A percentile compares a stretch with the other conserved stretches of the same genome.
Evolutionary conservation across 2,888 invertebrate genomes (phyloP).

Genomic region (Xanthorhoe designata): DNA sequence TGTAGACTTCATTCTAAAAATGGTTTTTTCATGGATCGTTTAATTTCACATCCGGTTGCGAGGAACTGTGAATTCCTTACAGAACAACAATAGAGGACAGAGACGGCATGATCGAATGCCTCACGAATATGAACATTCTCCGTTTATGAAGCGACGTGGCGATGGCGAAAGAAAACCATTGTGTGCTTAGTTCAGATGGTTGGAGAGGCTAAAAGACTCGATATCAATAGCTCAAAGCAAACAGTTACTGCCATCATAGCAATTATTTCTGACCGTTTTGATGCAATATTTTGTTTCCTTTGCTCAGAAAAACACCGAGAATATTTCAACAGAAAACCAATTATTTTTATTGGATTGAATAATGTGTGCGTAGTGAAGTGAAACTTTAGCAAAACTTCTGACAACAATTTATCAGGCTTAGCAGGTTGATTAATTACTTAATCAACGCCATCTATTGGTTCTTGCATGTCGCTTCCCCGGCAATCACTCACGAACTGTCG

Average conservation of each 20-base stretch:
- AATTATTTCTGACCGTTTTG: constrained; percentile 35
- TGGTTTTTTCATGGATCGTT: constrained; percentile 43
- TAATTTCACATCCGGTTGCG: constrained; percentile 43
- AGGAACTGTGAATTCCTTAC: constrained; percentile 36
- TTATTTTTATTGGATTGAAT: constrained; percentile 12
- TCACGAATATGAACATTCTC: constrained; percentile 47
- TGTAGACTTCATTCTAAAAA: constrained; percentile 39
- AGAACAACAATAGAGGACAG: constrained; percentile 43
- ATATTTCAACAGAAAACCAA: background rate
- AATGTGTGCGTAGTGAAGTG: background rate
- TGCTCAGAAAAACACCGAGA: background rate
- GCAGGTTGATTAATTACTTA: constrained; percentile 75
- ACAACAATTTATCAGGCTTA: constrained; percentile 46
- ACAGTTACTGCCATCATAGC: constrained; percentile 26
- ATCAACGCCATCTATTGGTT: constrained; percentile 76
- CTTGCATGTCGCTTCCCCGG: constrained; percentile 65
- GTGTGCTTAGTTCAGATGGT: constrained; percentile 38
- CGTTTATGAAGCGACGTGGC: constrained; percentile 46
- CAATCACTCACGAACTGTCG: constrained; percentile 72
- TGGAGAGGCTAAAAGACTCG: constrained; percentile 29
- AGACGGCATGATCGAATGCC: constrained; percentile 44
- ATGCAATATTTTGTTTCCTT: constrained; percentile 17
- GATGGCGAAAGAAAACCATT: constrained; percentile 42
- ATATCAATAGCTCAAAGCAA: constrained; percentile 37
- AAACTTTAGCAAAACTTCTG: constrained; percentile 32